Conservation (phyloP, 2,888 invertebrate species). For the Sclerodermus sp. region DNA sequence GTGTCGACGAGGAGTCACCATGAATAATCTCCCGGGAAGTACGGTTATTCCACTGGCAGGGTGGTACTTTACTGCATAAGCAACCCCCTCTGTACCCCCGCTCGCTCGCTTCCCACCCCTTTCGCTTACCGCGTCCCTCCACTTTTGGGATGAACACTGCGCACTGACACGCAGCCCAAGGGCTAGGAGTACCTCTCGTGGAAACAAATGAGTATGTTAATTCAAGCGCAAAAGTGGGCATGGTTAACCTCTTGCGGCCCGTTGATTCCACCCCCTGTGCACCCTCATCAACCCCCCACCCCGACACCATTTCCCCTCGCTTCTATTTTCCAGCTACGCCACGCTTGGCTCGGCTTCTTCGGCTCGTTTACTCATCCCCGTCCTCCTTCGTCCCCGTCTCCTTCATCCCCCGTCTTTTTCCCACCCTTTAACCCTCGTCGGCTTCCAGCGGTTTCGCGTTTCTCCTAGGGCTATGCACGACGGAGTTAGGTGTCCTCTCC, state of each 20-base stretch:
- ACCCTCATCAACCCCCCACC: neutral
- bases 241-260: constrained; percentile 19
- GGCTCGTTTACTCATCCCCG: constrained; percentile 1
- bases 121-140: neutral
- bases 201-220: constrained; percentile 34
- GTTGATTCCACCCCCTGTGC: no score
- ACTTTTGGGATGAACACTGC: neutral
- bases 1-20: constrained; percentile 10
- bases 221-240: constrained; percentile 29
- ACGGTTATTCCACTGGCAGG: constrained; percentile 4
- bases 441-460: neutral
- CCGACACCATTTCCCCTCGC: neutral
- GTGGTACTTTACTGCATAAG: no score
- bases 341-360: neutral
- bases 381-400: constrained; percentile 1
- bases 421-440: no score
- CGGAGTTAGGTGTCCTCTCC: neutral
- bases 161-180: neutral
- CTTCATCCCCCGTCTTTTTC: neutral
- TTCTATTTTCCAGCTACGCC: neutral
- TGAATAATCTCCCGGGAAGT: constrained; percentile 20
- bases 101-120: constrained; percentile 1
- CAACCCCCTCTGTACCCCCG: neutral
- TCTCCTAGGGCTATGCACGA: neutral
- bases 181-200: constrained; percentile 12